These are phyloP conservation scores for Hypselothyrea guttata DNA, from an alignment of 2,888 invertebrate species.

Conservation along the genomic window DNA sequence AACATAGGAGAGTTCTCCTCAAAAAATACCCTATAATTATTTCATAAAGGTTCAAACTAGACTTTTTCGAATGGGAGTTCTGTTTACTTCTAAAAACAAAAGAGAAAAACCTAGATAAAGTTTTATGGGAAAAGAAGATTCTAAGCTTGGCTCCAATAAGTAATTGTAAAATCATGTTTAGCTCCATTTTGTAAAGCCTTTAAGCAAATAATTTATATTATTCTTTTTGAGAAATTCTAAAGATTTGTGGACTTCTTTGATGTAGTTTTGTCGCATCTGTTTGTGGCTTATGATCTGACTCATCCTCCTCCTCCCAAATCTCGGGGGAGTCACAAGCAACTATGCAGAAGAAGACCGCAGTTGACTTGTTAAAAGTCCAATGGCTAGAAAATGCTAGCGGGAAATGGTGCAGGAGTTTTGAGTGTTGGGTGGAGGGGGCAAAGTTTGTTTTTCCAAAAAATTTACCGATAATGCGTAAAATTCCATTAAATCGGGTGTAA, in stretches of 20 bases:
- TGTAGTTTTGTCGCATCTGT: slow-evolving; percentile 52
- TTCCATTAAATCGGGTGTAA: slow-evolving; percentile 82
- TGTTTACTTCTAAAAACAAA: too few species aligned
- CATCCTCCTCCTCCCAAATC: too few species aligned
- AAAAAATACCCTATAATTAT: too few species aligned
- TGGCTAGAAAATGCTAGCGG: slow-evolving; percentile 12
- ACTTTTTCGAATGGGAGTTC: too few species aligned
- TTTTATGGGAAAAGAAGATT: too few species aligned
- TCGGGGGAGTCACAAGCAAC: neutral
- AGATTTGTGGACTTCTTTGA: slow-evolving; percentile 60
- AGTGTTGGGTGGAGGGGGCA: slow-evolving; percentile 2
- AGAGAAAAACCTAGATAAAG: too few species aligned
- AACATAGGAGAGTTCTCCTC: too few species aligned
- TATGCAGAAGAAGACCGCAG: slow-evolving; percentile 9
- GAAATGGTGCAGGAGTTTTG: neutral
- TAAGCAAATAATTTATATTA: slow-evolving; percentile 41
- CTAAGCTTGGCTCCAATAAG: too few species aligned
- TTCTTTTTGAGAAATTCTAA: slow-evolving; percentile 13
- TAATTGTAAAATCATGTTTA: too few species aligned
- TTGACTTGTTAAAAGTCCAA: slow-evolving; percentile 52
- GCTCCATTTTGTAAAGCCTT: too few species aligned
- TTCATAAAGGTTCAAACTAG: too few species aligned
- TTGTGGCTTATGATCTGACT: slow-evolving; percentile 16
- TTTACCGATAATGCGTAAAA: slow-evolving; percentile 80
- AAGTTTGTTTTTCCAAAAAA: slow-evolving; percentile 40